Base-by-base conservation (phyloP, 1,140 invertebrate species). In the Eurosta solidaginis region DNA sequence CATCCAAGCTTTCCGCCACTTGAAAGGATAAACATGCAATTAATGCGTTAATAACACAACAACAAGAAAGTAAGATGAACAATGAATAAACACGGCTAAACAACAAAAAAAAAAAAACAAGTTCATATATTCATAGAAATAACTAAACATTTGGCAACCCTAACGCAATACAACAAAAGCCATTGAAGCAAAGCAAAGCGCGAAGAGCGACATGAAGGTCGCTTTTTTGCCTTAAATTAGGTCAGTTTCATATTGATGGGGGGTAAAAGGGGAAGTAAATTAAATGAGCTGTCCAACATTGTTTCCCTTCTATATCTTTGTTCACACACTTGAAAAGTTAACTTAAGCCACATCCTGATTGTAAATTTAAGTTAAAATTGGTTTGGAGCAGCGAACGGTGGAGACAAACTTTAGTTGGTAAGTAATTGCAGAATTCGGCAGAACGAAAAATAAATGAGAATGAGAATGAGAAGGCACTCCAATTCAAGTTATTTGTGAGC, bases 391-490 rank as follows among this genome's bases (percentile, higher is more conserved):
- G 45, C 3, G 45, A 3, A 27, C 9, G 25, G 52, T 4, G n/a
- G 14, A 40, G 33, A 0, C 33, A 7, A 27, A 27, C 4, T 10
- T 63, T 20, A 17, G 29, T 68, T 40, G 40, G 59, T 68, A 68
- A 68, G 36, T 68, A 68, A 68, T 68, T 68, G 59, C 22, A 5
- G 33, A 68, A 68, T 68, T 68, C 40, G 59, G 59, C 33, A 4
- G 17, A 36, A 68, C 40, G 59, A 68, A 68, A 68, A 40, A 68
- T 42, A 68, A 68, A 68, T 68, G 59, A 68, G 40, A 33, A 68
- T 20, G 22, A 68, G 36, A 68, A 40, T 68, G 59, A n/a, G n/a
- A n/a, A n/a, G 40, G 59, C 40, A n/a, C 59, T 68, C n/a, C 3
- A n/a, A n/a, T n/a, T n/a, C 25, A 42, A 40, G 27, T 68, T 68